phyloP scores from a whole-genome alignment of 2,888 invertebrate genomes.

The Cecidostiba fungosa region DNA sequence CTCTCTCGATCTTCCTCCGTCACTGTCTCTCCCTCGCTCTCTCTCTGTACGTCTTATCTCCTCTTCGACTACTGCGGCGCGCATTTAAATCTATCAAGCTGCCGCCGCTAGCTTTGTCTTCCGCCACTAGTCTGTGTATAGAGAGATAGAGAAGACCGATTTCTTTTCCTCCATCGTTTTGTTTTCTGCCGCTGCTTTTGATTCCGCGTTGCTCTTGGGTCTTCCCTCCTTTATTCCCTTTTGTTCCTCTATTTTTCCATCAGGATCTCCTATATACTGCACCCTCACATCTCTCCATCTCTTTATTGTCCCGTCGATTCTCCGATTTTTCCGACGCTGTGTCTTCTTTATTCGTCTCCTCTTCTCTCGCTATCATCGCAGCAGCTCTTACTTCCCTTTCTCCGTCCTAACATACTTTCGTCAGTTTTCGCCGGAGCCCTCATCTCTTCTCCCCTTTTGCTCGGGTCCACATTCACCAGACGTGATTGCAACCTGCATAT shows the following conservation, averaged over 20 bases:
- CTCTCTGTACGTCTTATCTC: conserved; percentile 29
- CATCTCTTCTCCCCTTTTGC: conserved; percentile 13
- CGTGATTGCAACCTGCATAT: conserved; percentile 65
- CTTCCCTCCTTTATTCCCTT: conserved; percentile 31
- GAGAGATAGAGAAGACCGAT: neutral
- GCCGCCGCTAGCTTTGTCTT: conserved; percentile 37
- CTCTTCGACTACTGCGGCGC: neutral
- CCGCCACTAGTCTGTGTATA: neutral
- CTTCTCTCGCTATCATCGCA: conserved; percentile 21
- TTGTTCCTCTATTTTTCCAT: conserved; percentile 48
- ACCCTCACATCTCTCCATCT: neutral
- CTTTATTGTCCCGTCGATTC: conserved; percentile 10
- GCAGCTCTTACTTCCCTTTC: conserved; percentile 39
- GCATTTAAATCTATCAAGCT: conserved; percentile 58
- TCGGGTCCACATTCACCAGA: conserved; percentile 50
- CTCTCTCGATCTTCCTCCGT: conserved; percentile 43
- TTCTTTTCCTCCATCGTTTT: conserved; percentile 6
- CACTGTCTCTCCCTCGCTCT: neutral
- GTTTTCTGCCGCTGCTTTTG: conserved; percentile 22
- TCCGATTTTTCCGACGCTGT: conserved; percentile 1
- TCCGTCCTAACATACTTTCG: conserved; percentile 59
- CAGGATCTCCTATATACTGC: neutral
- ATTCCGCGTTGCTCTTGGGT: neutral
- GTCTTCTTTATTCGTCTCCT: conserved; percentile 38
- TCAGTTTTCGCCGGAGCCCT: conserved; percentile 45